Conservation (phyloP, 2,113 vertebrate genomes). For the Mesembrinibis cayennensis region DNA sequence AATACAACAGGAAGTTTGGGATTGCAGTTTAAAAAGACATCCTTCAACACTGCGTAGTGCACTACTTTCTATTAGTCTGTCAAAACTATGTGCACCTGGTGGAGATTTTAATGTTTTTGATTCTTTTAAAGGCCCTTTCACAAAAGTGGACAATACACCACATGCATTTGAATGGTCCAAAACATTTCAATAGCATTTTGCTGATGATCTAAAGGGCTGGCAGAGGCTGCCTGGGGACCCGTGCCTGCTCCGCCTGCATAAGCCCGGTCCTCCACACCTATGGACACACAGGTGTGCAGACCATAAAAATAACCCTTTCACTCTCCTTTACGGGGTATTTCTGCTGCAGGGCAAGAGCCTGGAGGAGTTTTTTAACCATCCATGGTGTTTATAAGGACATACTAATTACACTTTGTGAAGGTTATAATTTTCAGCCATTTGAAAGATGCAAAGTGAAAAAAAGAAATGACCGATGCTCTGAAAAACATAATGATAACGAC, state of each 20-base stretch:
- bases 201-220: background rate
- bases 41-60: background rate
- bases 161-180: background rate
- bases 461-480: background rate
- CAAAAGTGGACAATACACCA: background rate
- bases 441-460: background rate
- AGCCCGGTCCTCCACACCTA: background rate
- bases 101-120: background rate
- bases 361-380: background rate
- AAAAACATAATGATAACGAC: background rate
- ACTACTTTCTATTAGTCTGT: background rate
- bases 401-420: background rate
- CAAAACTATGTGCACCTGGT: background rate
- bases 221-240: fast-evolving
- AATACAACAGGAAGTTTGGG: background rate
- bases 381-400: background rate
- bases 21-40: background rate
- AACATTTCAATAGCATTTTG: background rate
- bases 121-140: background rate
- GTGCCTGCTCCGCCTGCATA: fast-evolving
- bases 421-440: background rate
- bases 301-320: background rate
- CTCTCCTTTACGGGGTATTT: background rate
- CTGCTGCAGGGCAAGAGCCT: background rate
- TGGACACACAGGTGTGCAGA: background rate